Base-by-base conservation (phyloP, 2,113 vertebrate species). In the Sciurus niger region DNA sequence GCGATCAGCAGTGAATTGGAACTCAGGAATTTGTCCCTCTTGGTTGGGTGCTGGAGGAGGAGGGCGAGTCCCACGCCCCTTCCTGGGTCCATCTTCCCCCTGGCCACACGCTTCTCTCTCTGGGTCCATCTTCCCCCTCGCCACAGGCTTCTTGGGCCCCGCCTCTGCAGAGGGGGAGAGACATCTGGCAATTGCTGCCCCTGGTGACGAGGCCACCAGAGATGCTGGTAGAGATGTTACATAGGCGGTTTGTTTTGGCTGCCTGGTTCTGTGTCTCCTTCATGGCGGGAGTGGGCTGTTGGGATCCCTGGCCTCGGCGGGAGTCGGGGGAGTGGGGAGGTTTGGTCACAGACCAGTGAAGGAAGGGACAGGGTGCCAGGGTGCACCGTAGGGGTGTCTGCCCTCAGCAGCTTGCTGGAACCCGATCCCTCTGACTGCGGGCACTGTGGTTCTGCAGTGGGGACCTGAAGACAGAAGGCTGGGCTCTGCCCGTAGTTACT, bases 171-270 rank as follows among this genome's bases (percentile, higher is more conserved):
- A 70, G n/a, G 34, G 4, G 6, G 16, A 53, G 6, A 28, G 43
- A 7, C 1, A 12, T 1, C 28, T 8, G 1, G 43, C 32, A 18
- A 1, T 12, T 37, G 37, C 14, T 10, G 4, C 22, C 4, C 10
- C 0, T 7, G 0, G 58, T 46, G 67, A 16, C n/a, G 8, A 20
- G 73, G 51, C n/a, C 46, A 1, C 48, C 40, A 4, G 1, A 5
- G 10, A 16, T 0, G 43, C 8, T 1, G 32, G 25, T 4, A 10
- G 51, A 25, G 32, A 4, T 4, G 68, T 46, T 20, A 0, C 16
- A 0, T 32, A 43, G 20, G 28, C 30, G 18, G 32, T 1, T 55
- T 37, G 24, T 30, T 32, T 65, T 20, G 40, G 40, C 40, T 40
- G 40, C 40, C 53, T 34, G n/a, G 60, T 24, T 70, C 51, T 12